phyloP scores from a whole-genome alignment of 1,140 invertebrate genomes.

The Papilio polytes region DNA sequence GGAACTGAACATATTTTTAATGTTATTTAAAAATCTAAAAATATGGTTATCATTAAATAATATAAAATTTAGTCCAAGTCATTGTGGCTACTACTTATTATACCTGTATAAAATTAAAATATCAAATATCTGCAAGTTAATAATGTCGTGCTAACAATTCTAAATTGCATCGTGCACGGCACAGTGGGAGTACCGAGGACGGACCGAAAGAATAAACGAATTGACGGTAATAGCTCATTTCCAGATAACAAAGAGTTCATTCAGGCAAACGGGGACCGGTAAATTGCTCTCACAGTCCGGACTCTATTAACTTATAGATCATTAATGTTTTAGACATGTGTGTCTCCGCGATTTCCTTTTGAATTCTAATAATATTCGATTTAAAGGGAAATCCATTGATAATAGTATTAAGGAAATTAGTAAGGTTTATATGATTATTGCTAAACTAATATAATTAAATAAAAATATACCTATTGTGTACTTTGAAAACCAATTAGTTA shows the following conservation, averaged over 20 bases:
- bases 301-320: conserved; percentile 46
- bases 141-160: conserved; percentile 34
- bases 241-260: conserved; percentile 73
- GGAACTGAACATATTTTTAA: neutral
- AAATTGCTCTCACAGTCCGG: conserved; percentile 64
- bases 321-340: conserved; percentile 43
- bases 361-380: neutral
- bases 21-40: neutral
- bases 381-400: neutral
- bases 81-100: neutral
- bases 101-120: neutral
- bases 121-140: neutral
- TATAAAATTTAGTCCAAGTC: neutral
- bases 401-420: neutral
- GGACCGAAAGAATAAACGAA: conserved; percentile 61
- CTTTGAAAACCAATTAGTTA: too few species aligned
- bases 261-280: conserved; percentile 65
- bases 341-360: neutral
- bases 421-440: neutral
- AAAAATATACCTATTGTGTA: too few species aligned
- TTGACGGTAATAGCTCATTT: conserved; percentile 71
- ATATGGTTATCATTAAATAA: neutral
- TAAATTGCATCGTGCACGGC: conserved; percentile 17
- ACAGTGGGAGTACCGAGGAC: conserved; percentile 16
- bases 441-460: neutral